Percentiles rank a stretch among this genome's conserved stretches.
Evolutionary conservation across 2,113 vertebrate genomes (phyloP).

Genomic region (Fukomys damarensis): DNA sequence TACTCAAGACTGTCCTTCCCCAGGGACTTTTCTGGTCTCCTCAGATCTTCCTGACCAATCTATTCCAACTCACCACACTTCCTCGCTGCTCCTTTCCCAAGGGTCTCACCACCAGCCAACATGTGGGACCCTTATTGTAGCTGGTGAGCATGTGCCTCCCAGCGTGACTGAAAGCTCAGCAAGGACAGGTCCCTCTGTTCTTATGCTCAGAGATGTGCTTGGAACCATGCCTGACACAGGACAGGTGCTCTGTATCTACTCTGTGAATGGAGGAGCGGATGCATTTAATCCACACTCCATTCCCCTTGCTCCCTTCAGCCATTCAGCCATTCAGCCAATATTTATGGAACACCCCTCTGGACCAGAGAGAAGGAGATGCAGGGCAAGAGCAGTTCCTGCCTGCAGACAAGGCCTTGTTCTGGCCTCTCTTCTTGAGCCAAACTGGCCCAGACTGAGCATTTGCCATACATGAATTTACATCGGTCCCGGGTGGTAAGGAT

Average conservation of each 20-base stretch:
- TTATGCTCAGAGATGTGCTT: not conserved
- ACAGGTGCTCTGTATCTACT: not conserved
- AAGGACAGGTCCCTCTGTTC: not conserved
- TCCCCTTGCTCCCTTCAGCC: not conserved
- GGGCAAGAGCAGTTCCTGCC: not conserved
- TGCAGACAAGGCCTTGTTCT: fast-evolving
- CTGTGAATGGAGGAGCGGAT: not conserved
- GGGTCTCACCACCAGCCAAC: not conserved
- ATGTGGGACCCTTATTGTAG: fast-evolving
- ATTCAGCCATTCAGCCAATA: not conserved
- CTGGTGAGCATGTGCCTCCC: no score
- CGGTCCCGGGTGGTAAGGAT: not conserved
- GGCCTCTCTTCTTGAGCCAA: not conserved
- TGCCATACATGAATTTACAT: not conserved
- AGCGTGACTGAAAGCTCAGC: not conserved
- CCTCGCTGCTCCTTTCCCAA: not conserved
- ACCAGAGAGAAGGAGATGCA: not conserved
- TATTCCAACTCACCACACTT: not conserved
- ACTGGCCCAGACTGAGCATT: not conserved
- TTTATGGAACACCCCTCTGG: not conserved
- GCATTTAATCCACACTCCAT: not conserved
- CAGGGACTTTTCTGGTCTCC: not conserved
- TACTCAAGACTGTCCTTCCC: not conserved
- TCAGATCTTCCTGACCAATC: not conserved
- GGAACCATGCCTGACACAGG: not conserved